phyloP scores from a whole-genome alignment of 2,797 vertebrate genomes.

The Alauda arvensis region DNA sequence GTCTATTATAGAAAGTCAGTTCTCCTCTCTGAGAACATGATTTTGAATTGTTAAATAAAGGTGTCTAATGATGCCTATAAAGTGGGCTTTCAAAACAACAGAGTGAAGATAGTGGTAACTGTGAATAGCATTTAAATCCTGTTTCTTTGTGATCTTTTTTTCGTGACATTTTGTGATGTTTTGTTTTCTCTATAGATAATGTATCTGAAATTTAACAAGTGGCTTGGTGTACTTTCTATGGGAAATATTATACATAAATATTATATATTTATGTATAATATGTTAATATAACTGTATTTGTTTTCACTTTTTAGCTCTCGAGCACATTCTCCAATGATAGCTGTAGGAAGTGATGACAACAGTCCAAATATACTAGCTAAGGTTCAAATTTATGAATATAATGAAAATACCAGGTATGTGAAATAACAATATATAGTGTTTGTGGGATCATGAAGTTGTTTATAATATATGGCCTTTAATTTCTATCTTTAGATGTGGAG shows the following conservation, averaged over 20 bases:
- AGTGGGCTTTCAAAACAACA: neutral
- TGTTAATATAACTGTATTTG: neutral
- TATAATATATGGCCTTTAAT: neutral
- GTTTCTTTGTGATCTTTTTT: neutral
- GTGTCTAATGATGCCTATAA: neutral
- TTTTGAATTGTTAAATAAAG: neutral
- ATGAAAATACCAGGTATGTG: constrained; percentile 90
- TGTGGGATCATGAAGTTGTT: neutral
- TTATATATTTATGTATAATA: neutral
- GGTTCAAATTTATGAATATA: constrained; percentile 97
- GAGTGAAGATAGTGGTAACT: neutral
- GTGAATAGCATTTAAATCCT: neutral
- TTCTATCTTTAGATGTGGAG: neutral
- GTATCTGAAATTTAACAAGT: neutral
- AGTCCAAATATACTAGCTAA: constrained; percentile 90
- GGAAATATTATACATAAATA: neutral
- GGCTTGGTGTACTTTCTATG: neutral
- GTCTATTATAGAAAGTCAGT: neutral
- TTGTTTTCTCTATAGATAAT: neutral
- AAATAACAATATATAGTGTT: neutral
- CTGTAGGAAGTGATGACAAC: constrained; percentile 94
- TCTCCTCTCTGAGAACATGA: neutral
- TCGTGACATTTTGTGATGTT: neutral
- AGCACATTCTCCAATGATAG: constrained; percentile 94
- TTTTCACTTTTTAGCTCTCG: constrained; percentile 80